These are phyloP conservation scores for Pseudochirops corinnae DNA, from an alignment of 2,797 vertebrate genomes.

Conservation along the genomic window DNA sequence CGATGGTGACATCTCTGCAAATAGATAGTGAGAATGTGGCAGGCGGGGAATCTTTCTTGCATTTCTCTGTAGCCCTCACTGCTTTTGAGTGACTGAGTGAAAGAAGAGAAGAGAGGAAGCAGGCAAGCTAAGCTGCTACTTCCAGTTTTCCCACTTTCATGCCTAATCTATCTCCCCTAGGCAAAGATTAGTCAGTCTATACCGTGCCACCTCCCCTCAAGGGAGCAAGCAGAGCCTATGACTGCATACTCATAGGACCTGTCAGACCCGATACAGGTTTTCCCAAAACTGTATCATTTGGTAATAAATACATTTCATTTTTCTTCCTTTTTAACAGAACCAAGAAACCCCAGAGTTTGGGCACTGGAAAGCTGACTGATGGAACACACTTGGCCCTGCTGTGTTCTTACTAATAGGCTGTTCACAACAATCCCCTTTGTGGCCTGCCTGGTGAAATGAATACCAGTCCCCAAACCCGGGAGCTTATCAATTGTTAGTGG, in stretches of 20 bases:
- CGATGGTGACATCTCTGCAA: neutral
- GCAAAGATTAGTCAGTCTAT: neutral
- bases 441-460: neutral
- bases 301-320: neutral
- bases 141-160: neutral
- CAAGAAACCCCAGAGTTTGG: neutral
- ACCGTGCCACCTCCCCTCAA: neutral
- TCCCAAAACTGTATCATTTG: constrained; percentile 32
- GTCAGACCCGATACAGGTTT: neutral
- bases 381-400: neutral
- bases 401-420: neutral
- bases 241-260: neutral
- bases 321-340: constrained; percentile 35
- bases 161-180: neutral
- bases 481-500: neutral
- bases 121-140: neutral
- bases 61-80: neutral
- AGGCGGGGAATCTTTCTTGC: neutral
- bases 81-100: neutral
- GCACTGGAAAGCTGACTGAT: neutral
- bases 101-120: neutral
- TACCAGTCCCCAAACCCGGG: neutral
- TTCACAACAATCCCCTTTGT: neutral
- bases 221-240: neutral
- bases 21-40: neutral